Base-by-base conservation (phyloP, 2,888 invertebrate genomes). In the Tetanocera ferruginea region DNA sequence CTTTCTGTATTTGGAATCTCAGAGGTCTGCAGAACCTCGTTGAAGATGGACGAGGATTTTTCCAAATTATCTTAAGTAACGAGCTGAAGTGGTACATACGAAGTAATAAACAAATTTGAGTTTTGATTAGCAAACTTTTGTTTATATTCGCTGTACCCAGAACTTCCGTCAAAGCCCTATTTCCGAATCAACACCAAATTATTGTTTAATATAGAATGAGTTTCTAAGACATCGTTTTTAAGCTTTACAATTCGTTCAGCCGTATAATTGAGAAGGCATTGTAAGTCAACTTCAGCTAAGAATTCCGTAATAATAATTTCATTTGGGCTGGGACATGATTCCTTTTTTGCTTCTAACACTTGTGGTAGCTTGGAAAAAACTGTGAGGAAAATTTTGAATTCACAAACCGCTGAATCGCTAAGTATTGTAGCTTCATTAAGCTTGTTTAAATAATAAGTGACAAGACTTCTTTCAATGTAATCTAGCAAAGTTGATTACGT, bases 101-200 rank as follows among this genome's bases (percentile, higher is more conserved):
- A 64, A 25, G 64, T 64, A 14, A 64, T 28, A 64, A 64, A 64
- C 28, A 64, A 64, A 17, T 28, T 64, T n/a, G n/a, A 17, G 37
- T 37, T 37, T 64, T 34, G 28, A 9, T 28, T 64, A 25, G 17
- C 28, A 64, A 64, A 64, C 25, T 64, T 9, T 64, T 23, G 64
- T 64, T 64, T 64, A 28, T 64, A 19, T 28, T n/a, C n/a, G n/a
- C n/a, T n/a, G n/a, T n/a, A n/a, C n/a, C n/a, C n/a, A 28, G 17
- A 25, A 28, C 64, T 64, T 25, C 64, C 64, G 25, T 64, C 64
- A 64, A 28, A 64, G 23, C 64, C 64, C 64, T 28, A 64, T 64
- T 64, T 64, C 17, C 64, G 5, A 25, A 28, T 28, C 34, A 64
- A 64, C 23, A 64, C 5, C 25, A 64, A 28, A 64, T 64, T n/a